These are phyloP conservation scores for Paratrypauchen microcephalus DNA, from an alignment of 2,797 vertebrate genomes.

Conservation along the genomic window DNA sequence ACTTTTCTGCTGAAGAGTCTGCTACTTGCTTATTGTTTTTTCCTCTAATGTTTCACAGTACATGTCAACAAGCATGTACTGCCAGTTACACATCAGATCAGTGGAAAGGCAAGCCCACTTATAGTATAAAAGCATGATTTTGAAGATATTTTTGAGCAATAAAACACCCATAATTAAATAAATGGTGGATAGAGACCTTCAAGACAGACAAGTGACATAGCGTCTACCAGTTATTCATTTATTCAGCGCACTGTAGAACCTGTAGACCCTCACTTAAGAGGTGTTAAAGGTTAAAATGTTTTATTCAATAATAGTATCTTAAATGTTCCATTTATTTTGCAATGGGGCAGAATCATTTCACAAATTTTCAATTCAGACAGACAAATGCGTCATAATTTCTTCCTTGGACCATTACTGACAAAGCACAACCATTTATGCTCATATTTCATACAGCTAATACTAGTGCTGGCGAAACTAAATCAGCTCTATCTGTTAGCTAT, in stretches of 20 bases:
- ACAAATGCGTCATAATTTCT: slow-evolving; percentile 1
- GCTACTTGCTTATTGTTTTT: background rate
- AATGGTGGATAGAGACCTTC: background rate
- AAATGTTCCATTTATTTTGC: too few relatives aligned
- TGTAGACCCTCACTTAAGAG: too few relatives aligned
- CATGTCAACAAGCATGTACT: background rate
- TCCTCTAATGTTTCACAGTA: background rate
- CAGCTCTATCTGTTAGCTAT: too few relatives aligned
- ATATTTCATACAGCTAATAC: background rate
- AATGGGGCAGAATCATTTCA: too few relatives aligned
- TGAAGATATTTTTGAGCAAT: background rate
- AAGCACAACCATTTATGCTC: background rate
- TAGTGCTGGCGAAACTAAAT: background rate
- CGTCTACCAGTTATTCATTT: background rate
- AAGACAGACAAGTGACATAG: background rate
- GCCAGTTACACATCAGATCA: background rate
- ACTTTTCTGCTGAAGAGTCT: background rate
- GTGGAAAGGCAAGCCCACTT: background rate
- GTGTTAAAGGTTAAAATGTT: too few relatives aligned
- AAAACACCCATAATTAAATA: background rate
- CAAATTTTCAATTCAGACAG: slow-evolving; percentile 4
- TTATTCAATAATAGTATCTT: too few relatives aligned
- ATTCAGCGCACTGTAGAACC: too few relatives aligned
- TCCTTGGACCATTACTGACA: background rate
- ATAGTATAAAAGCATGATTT: background rate